phyloP scores from a whole-genome alignment of 2,888 invertebrate genomes.

The Cheilosia vulpina region DNA sequence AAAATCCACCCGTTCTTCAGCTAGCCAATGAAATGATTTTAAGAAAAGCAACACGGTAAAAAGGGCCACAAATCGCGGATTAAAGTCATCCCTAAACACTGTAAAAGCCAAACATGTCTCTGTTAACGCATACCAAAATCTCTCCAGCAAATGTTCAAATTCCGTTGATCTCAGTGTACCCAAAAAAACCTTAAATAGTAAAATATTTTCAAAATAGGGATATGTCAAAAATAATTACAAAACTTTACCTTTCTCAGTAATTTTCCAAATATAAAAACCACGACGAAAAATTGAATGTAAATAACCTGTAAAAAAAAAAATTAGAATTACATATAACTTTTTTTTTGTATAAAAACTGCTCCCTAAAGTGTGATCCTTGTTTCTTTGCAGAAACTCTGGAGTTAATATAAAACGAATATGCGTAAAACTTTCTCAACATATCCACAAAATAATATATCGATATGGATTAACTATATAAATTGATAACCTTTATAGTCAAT shows the following conservation, averaged over 20 bases:
- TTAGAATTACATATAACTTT: background rate
- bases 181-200: constrained; percentile 88
- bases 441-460: no score
- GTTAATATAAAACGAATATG: no score
- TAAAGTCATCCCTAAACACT: constrained; percentile 99
- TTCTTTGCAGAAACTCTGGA: no score
- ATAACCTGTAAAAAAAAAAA: constrained; percentile 90
- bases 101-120: constrained; percentile 99
- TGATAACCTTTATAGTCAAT: no score
- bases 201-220: background rate
- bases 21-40: constrained; percentile 99
- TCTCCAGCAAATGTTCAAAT: constrained; percentile 98
- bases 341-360: no score
- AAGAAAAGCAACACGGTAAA: constrained; percentile 98
- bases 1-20: constrained; percentile 99
- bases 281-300: constrained; percentile 97
- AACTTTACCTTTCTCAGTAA: constrained; percentile 91
- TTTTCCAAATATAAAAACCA: constrained; percentile 96
- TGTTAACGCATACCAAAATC: constrained; percentile 99
- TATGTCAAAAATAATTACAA: background rate
- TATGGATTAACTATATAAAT: no score
- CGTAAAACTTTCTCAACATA: no score
- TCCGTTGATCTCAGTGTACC: constrained; percentile 97
- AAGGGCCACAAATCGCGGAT: constrained; percentile 98
- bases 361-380: no score